Evolutionary conservation across 23 tunicate species (phyloP).

Genomic region (Clavelina lepadiformis): DNA sequence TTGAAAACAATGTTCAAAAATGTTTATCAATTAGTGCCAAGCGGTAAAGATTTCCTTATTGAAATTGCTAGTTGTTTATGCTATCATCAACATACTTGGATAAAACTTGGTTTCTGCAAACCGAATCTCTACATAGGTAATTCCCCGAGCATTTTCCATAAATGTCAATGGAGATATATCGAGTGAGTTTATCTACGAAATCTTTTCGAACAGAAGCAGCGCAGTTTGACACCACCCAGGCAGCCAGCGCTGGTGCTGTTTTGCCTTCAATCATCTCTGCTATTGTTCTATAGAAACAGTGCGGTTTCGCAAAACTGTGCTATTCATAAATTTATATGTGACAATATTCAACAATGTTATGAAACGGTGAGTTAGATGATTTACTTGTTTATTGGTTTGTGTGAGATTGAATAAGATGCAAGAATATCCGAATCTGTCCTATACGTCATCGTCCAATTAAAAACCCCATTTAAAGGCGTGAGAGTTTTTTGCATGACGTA

Average conservation of each 20-base stretch:
- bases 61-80: no score
- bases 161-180: conserved; percentile 40
- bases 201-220: conserved; percentile 17
- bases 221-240: conserved; percentile 77
- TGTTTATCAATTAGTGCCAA: no score
- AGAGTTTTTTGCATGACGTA: conserved; percentile 66
- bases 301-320: no score
- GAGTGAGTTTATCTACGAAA: conserved; percentile 31
- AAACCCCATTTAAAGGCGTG: conserved; percentile 44
- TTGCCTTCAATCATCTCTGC: conserved; percentile 18
- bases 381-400: conserved; percentile 9
- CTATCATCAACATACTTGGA: no score
- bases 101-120: no score
- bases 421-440: conserved; percentile 59
- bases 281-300: no score
- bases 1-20: no score
- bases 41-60: no score
- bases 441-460: conserved; percentile 92
- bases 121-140: conserved; percentile 34
- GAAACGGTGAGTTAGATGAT: background rate
- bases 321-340: no score
- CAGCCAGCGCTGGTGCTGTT: conserved; percentile 37
- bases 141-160: conserved; percentile 58
- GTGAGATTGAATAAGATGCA: conserved; percentile 5
- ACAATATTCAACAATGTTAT: no score